A percentile compares a stretch with the other conserved stretches of the same genome.
These are phyloP conservation scores for Romanomermis culicivorax DNA, from an alignment of 2,888 invertebrate species.

Conservation along the genomic window DNA sequence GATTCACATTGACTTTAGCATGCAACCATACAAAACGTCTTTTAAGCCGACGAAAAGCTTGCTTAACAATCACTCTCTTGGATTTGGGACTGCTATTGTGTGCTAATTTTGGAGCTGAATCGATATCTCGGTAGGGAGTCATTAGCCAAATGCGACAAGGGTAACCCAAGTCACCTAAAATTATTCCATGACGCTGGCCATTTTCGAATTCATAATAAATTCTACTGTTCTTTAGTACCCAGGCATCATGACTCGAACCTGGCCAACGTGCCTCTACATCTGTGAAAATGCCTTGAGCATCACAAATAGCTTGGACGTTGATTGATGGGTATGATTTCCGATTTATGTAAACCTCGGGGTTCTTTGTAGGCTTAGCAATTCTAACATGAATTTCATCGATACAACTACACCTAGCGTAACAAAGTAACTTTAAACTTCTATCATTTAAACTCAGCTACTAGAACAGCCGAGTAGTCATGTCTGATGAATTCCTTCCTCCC, in stretches of 20 bases:
- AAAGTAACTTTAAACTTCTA: background rate
- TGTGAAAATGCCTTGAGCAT: background rate
- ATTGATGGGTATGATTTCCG: conserved; percentile 1
- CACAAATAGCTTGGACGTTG: conserved; percentile 6
- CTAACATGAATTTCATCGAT: conserved; percentile 2
- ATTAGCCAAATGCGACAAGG: conserved; percentile 10
- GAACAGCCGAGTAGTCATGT: too few relatives aligned
- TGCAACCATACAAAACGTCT: conserved; percentile 3
- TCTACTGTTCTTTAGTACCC: background rate
- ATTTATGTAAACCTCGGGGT: background rate
- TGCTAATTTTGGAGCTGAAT: conserved; percentile 6
- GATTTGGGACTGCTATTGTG: conserved; percentile 9
- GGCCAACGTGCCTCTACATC: conserved; percentile 5
- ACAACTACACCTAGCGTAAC: background rate
- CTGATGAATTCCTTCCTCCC: too few relatives aligned
- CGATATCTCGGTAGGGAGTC: conserved; percentile 11
- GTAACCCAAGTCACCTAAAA: conserved; percentile 10
- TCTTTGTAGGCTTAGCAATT: background rate
- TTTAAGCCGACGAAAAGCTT: conserved; percentile 6
- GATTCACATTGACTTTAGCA: background rate
- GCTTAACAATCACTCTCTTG: conserved; percentile 1
- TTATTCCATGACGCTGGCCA: background rate
- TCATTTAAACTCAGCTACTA: background rate
- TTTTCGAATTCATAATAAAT: background rate
- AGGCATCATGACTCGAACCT: background rate